A percentile compares a stretch with the other conserved stretches of the same genome.
Evolutionary conservation across 2,888 invertebrate species (phyloP).

Genomic region (Orchesella flavescens): DNA sequence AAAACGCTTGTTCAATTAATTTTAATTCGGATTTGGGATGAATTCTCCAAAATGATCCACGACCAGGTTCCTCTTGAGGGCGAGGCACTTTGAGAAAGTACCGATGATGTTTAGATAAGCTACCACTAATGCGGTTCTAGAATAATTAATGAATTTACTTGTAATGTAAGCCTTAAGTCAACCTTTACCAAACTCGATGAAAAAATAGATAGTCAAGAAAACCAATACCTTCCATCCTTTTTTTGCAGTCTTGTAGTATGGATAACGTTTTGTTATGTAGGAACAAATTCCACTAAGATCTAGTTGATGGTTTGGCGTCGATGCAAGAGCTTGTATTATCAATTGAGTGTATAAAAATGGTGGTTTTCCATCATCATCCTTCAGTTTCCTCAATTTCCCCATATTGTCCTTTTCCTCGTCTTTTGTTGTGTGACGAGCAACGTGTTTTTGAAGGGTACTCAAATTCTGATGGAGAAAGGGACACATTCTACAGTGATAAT

Average conservation of each 20-base stretch:
- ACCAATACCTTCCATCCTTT: constrained; percentile 92
- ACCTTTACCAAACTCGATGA: too few species aligned
- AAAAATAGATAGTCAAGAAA: constrained; percentile 16
- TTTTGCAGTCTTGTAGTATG: constrained; percentile 97
- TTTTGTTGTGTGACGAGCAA: too few species aligned
- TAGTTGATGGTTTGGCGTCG: constrained; percentile 94
- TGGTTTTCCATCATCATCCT: constrained; percentile 95
- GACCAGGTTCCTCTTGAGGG: constrained; percentile 98
- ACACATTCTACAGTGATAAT: too few species aligned
- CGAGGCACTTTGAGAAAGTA: constrained; percentile 90
- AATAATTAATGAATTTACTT: too few species aligned
- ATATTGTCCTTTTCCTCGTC: too few species aligned
- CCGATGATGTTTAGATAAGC: constrained; percentile 79
- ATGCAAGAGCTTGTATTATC: constrained; percentile 97
- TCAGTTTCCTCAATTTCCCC: too few species aligned
- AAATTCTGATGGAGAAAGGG: too few species aligned
- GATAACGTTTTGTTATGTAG: constrained; percentile 98
- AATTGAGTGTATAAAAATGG: constrained; percentile 99
- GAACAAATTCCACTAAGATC: constrained; percentile 98
- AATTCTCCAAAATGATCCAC: constrained; percentile 99
- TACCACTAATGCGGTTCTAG: constrained; percentile 80
- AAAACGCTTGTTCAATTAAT: constrained; percentile 94
- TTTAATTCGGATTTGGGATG: constrained; percentile 97
- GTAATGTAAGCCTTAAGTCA: too few species aligned
- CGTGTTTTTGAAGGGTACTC: too few species aligned